These are phyloP conservation scores for Sigmodon hispidus DNA, from an alignment of 2,113 vertebrate species.

Conservation along the genomic window DNA sequence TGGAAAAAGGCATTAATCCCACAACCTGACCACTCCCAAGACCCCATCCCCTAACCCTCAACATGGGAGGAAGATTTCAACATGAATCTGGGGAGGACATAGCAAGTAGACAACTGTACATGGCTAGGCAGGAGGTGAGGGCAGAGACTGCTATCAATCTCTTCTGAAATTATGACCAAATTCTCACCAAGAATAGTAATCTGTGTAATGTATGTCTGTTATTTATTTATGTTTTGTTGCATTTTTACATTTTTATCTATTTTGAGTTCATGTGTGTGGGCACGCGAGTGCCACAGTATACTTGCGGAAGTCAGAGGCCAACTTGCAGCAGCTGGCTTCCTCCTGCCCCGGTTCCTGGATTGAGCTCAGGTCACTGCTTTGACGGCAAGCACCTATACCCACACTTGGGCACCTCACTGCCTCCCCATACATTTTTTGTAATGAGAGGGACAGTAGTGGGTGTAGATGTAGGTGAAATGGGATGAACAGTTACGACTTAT, in stretches of 20 bases:
- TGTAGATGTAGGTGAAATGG: background rate
- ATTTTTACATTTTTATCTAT: background rate
- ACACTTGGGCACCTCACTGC: background rate
- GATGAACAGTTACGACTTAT: background rate
- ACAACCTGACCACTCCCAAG: too few relatives aligned
- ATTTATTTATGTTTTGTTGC: background rate
- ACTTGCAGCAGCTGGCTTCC: background rate
- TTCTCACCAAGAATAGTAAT: background rate
- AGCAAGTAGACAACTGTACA: background rate
- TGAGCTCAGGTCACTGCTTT: background rate
- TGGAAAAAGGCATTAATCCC: background rate
- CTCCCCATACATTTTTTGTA: background rate
- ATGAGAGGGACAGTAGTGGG: background rate
- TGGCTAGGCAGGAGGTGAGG: background rate
- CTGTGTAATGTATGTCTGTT: background rate
- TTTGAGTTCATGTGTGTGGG: background rate
- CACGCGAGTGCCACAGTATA: background rate
- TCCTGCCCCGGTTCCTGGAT: background rate
- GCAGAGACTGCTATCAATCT: background rate
- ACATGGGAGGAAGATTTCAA: background rate
- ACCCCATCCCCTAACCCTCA: background rate
- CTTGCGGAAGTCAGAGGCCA: background rate
- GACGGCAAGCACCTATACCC: background rate
- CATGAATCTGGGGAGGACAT: background rate
- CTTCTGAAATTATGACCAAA: background rate